These are phyloP conservation scores for Enchytraeus crypticus DNA, from an alignment of 2,888 invertebrate genomes.

Conservation along the genomic window DNA sequence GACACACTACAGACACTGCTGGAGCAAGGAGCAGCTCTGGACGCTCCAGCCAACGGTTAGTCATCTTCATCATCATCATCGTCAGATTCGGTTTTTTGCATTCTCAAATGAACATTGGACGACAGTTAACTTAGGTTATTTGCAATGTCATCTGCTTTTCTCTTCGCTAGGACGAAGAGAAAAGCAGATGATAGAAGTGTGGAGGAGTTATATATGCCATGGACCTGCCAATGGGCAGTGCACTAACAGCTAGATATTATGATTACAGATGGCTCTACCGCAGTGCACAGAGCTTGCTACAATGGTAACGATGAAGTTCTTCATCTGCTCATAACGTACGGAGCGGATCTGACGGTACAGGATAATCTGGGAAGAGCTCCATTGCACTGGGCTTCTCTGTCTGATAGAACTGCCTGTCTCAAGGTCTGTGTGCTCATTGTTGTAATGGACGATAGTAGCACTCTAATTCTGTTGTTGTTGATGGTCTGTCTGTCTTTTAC, in stretches of 20 bases:
- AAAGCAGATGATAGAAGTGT: too few relatives aligned
- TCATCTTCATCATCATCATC: not conserved
- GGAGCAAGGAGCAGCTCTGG: constrained; percentile 38
- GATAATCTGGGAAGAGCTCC: constrained; percentile 43
- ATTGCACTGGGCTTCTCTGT: constrained; percentile 46
- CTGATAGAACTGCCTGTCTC: constrained; percentile 36
- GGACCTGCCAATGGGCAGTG: too few relatives aligned
- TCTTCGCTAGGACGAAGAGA: too few relatives aligned
- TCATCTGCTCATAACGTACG: constrained; percentile 37
- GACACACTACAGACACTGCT: constrained; percentile 38
- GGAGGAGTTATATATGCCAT: too few relatives aligned
- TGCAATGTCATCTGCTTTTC: not conserved
- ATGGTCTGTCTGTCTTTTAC: constrained; percentile 45
- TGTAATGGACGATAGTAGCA: too few relatives aligned
- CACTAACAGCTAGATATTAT: too few relatives aligned
- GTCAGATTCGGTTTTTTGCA: not conserved
- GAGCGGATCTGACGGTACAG: constrained; percentile 36
- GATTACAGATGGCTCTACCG: constrained; percentile 44
- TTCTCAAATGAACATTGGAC: not conserved
- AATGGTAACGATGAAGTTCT: constrained; percentile 39
- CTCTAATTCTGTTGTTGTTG: too few relatives aligned
- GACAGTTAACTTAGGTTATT: not conserved
- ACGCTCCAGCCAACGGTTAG: constrained; percentile 41
- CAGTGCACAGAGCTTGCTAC: constrained; percentile 45
- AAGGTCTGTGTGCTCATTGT: constrained; percentile 14